Evolutionary conservation across 2,113 vertebrate species (phyloP).

Genomic region (Archocentrus centrarchus): DNA sequence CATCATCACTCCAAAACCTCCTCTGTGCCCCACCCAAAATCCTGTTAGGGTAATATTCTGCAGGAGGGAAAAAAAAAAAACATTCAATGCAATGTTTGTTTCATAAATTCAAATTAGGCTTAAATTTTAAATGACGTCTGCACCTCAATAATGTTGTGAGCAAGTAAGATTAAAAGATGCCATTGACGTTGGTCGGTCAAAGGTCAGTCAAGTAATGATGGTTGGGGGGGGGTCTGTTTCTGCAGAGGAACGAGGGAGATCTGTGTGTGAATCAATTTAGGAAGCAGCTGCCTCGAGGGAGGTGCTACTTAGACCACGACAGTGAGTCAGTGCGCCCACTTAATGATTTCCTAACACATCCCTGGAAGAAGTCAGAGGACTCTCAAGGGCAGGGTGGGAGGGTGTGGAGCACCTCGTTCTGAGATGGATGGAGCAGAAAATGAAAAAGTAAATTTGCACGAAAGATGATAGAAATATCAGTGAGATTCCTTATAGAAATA

Average conservation of each 20-base stretch:
- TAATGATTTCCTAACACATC: slow-evolving; percentile 61
- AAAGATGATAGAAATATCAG: slow-evolving; percentile 9
- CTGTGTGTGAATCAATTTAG: slow-evolving; percentile 53
- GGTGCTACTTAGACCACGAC: slow-evolving; percentile 23
- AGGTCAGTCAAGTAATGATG: slow-evolving; percentile 62
- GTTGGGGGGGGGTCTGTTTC: slow-evolving; percentile 44
- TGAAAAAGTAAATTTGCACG: not conserved
- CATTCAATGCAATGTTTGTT: not conserved
- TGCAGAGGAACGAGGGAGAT: slow-evolving; percentile 21
- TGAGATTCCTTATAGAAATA: not conserved
- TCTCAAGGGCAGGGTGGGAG: slow-evolving; percentile 67
- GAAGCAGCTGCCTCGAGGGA: slow-evolving; percentile 38
- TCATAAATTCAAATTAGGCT: not conserved
- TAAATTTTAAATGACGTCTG: not conserved
- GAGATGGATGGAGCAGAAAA: slow-evolving; percentile 38
- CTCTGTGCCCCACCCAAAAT: slow-evolving; percentile 79
- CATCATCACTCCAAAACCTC: slow-evolving; percentile 61
- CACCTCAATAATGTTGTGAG: not conserved
- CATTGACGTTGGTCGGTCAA: slow-evolving; percentile 36
- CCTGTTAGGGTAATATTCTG: slow-evolving; percentile 29
- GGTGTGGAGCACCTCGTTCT: slow-evolving; percentile 8
- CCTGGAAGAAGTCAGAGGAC: slow-evolving; percentile 62
- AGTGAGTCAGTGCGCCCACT: slow-evolving; percentile 44
- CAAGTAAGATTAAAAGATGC: not conserved
- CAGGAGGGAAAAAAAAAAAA: not conserved